Evolutionary conservation across 2,797 vertebrate genomes (phyloP), one percentile per base, ranked within the genome.

Genomic region (Characodon lateralis): DNA sequence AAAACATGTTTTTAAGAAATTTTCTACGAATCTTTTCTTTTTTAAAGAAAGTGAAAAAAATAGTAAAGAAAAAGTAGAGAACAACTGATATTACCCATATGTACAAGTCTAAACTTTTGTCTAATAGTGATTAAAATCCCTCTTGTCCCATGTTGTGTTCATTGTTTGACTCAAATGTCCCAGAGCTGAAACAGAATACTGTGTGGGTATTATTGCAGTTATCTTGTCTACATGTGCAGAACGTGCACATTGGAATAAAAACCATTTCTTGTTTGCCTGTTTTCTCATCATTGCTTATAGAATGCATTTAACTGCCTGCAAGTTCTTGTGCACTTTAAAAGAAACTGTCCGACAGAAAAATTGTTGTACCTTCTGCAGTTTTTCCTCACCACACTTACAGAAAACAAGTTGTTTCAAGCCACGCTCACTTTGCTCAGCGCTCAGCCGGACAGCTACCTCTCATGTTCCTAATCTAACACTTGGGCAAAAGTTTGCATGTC

Each of bases 381-480:
- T 68, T 9, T 43, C 2, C 39, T 24, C 22, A n/a, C 39, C 48
- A 14, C 43, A 22, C 68, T 78, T 71, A 63, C 58, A 77, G 50
- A 74, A 79, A 77, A 72, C 75, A 58, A 51, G 59, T 35, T 35
- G 43, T 35, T 65, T 41, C 59, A 59, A 70, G 39, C 53, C 56
- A 59, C 31, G 70, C 56, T 84, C 83, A 83, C 84, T 87, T 89
- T 91, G 87, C 85, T 82, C 53, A 74, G 24, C 82, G 73, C 73
- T 76, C 48, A 76, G 77, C 71, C 63, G 73, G 65, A 74, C 72
- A 63, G 51, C 73, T 48, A 24, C 58, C 61, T 55, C 86, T 85
- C 71, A 10, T 75, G 22, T 71, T 72, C 65, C 35, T n/a, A 56
- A 74, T 22, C 51, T 68, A 69, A 68, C 76, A 50, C 61, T 50